Base-by-base conservation (phyloP, 2,797 vertebrate genomes). In the Karalla daura region DNA sequence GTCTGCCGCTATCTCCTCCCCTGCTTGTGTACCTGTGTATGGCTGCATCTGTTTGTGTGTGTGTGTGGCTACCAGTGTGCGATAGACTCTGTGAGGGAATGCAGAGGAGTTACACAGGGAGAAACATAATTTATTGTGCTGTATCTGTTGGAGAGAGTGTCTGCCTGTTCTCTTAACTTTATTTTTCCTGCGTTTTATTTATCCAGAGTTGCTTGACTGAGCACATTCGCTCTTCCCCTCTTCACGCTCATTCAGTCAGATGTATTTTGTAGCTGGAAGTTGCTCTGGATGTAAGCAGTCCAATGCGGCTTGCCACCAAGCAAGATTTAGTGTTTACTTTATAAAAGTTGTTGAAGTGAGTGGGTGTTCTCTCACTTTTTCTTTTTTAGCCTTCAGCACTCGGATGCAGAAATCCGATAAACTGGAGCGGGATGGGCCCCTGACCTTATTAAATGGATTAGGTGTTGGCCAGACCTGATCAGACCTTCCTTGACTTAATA, bases 121-220 rank as follows among this genome's bases (percentile, higher is more conserved):
- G 66, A 71, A 78, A 73, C 55, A 54, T 59, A 5, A 70, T 83
- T 76, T 67, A 64, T 46, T 63, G 54, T 49, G 30, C 59, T 58
- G 25, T 54, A 64, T 65, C 51, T 70, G 56, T 36, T 30, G 17
- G 50, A 55, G 33, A 47, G 28, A 13, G 37, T 54, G 49, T 46
- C 30, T 13, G 61, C 21, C 14, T 54, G 43, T 69, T 76, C 32
- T 76, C 50, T 27, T 14, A 53, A 75, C 66, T 76, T 71, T 59
- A 62, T 50, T 79, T 75, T 13, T 37, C 3, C 27, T 51, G 23
- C 33, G 25, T 66, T n/a, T 78, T 72, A 73, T 79, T 78, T 62
- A 68, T 67, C 64, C 63, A 20, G 70, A 51, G 55, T 50, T 62
- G 60, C 37, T 87, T 67, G 65, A 79, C 74, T 75, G 72, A 80